Conservation (phyloP, 2,113 vertebrate genomes). For the Cebus imitator region DNA sequence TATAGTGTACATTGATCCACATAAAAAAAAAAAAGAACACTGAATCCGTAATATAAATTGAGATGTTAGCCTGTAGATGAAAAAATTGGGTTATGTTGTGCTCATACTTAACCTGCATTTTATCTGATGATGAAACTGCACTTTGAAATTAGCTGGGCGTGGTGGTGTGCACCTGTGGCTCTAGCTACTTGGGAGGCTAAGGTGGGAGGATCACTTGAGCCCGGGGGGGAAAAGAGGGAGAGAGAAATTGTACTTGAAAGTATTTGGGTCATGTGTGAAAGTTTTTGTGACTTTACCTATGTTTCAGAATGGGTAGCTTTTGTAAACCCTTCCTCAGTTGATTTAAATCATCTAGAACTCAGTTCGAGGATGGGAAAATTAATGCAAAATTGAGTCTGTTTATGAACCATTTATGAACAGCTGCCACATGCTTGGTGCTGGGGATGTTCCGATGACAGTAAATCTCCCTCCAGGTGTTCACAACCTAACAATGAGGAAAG, state of each 20-base stretch:
- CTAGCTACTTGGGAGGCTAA: no score
- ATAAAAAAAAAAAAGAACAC: not conserved
- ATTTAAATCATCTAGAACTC: not conserved
- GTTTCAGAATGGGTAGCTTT: not conserved
- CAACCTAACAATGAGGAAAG: rapidly evolving
- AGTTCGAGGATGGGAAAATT: no score
- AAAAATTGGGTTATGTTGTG: rapidly evolving
- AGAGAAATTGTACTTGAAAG: not conserved
- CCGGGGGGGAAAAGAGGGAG: no score
- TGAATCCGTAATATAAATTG: rapidly evolving
- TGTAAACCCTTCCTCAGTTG: not conserved
- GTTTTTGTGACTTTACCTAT: not conserved
- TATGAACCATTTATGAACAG: rapidly evolving
- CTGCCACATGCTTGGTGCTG: rapidly evolving
- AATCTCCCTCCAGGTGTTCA: rapidly evolving
- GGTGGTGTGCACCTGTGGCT: no score
- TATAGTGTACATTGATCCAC: no score
- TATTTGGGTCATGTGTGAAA: not conserved
- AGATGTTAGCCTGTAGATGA: rapidly evolving
- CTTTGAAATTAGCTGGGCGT: no score
- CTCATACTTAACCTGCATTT: not conserved
- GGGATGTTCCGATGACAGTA: rapidly evolving
- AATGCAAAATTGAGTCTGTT: not conserved
- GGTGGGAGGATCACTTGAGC: no score
- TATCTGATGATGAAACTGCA: no score